phyloP scores from a whole-genome alignment of 2,888 invertebrate species.

The Cacoxenus indagator region DNA sequence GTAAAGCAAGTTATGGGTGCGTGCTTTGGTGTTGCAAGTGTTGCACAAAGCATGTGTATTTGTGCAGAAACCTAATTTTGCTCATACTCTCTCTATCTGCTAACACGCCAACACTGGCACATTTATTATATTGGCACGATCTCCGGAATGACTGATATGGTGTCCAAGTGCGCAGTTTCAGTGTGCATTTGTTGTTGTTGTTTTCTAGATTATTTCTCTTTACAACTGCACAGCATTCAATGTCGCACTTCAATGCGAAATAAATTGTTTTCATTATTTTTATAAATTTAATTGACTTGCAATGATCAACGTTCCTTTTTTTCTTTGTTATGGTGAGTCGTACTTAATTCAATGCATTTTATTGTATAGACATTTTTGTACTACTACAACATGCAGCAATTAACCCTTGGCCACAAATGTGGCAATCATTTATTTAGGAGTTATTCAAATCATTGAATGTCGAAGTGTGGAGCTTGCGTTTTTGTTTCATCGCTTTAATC shows the following conservation, averaged over 20 bases:
- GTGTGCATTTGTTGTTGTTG: background rate
- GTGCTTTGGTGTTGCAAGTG: background rate
- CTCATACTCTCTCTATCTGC: background rate
- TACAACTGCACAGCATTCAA: background rate
- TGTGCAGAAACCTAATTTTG: background rate
- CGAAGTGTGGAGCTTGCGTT: too few relatives aligned
- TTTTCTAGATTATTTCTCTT: background rate
- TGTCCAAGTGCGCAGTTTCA: background rate
- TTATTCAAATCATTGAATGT: too few relatives aligned
- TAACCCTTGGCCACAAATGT: background rate
- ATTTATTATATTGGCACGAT: background rate
- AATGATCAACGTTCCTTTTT: background rate
- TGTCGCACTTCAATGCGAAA: background rate
- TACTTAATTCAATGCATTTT: background rate
- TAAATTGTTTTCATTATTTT: conserved; percentile 8
- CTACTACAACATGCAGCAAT: background rate
- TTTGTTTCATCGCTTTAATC: too few relatives aligned
- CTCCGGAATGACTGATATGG: background rate
- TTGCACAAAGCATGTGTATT: background rate
- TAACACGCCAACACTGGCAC: background rate
- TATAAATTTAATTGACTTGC: conserved; percentile 7
- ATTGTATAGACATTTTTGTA: background rate
- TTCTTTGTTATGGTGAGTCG: background rate
- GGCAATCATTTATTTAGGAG: too few relatives aligned
- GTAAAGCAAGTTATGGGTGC: conserved; percentile 2